These are phyloP conservation scores for Alviniconcha strummeri DNA, from an alignment of 2,888 invertebrate species.

Conservation along the genomic window DNA sequence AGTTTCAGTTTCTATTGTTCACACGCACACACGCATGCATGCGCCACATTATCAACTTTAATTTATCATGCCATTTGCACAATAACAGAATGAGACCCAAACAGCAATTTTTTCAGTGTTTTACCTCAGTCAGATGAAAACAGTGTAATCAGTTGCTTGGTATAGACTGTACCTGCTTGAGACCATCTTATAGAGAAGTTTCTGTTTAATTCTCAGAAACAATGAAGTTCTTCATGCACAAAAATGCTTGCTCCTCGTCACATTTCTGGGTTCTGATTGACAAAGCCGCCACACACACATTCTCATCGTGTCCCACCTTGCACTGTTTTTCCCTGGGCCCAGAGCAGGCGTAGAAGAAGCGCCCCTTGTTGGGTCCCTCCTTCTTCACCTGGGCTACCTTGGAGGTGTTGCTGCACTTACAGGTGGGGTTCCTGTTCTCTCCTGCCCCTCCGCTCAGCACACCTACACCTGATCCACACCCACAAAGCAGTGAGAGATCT, in stretches of 20 bases:
- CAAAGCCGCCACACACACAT: too few relatives aligned
- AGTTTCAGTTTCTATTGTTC: too few relatives aligned
- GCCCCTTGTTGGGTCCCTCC: slow-evolving; percentile 63
- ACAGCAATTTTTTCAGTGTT: not conserved
- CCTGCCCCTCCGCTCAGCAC: not conserved
- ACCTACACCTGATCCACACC: not conserved
- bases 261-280: too few relatives aligned
- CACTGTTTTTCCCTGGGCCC: slow-evolving; percentile 56
- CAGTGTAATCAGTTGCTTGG: not conserved
- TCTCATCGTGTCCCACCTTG: slow-evolving; percentile 47
- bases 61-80: too few relatives aligned
- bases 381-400: slow-evolving; percentile 64
- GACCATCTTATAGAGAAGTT: too few relatives aligned
- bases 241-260: too few relatives aligned
- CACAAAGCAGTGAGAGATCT: too few relatives aligned
- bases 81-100: not conserved
- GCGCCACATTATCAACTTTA: too few relatives aligned
- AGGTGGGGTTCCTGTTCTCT: slow-evolving; percentile 47
- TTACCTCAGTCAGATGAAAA: not conserved
- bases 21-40: too few relatives aligned
- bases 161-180: too few relatives aligned
- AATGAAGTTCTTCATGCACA: too few relatives aligned
- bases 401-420: slow-evolving; percentile 61
- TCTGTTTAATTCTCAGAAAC: too few relatives aligned
- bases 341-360: slow-evolving; percentile 64